Base-by-base conservation (phyloP, 2,888 invertebrate species). In the Spodoptera exigua region DNA sequence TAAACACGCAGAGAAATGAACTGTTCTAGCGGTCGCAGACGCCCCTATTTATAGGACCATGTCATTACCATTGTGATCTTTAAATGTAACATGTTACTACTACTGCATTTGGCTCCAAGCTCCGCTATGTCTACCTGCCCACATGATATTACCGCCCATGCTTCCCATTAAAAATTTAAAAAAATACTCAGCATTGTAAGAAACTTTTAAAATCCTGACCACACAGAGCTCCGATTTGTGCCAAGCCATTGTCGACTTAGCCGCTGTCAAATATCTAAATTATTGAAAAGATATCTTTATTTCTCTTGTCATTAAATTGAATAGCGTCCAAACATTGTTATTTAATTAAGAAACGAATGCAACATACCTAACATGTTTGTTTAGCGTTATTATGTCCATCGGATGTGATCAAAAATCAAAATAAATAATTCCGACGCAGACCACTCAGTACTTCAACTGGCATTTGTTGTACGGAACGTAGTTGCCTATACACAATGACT, bases 51-150 rank as follows among this genome's bases (percentile, higher is more conserved):
- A 74, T 74, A 69, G 52, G 54, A 55, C 41, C 62, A 57, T 68
- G 65, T 66, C 74, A 71, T 71, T 69, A 76, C 61, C 69, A 64
- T 61, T 62, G 55, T 63, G 61, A 66, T 71, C 56, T 76, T 61
- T 63, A 61, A 64, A 76, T 76, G 74, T 49, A 76, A 45, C 43
- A 49, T 49, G 52, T 61, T 76, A 72, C 60, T 76, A 72, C 60
- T 64, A 60, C 58, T 71, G 67, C 70, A 51, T 55, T 70, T 71
- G 70, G 70, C 71, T 71, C 71, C 35, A 27, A 54, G 16, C 47
- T 44, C 44, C 32, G 40, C 58, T 35, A 40, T 39, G 35, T 51
- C 44, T 70, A 55, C 55, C 62, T 46, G 16, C 41, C 49, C 36
- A 48, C 27, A 18, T 45, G 40, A 37, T 45, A 37, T 57, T 53